Evolutionary conservation across 2,888 invertebrate genomes (phyloP).

Genomic region (Mongoloraphidia duomilia): DNA sequence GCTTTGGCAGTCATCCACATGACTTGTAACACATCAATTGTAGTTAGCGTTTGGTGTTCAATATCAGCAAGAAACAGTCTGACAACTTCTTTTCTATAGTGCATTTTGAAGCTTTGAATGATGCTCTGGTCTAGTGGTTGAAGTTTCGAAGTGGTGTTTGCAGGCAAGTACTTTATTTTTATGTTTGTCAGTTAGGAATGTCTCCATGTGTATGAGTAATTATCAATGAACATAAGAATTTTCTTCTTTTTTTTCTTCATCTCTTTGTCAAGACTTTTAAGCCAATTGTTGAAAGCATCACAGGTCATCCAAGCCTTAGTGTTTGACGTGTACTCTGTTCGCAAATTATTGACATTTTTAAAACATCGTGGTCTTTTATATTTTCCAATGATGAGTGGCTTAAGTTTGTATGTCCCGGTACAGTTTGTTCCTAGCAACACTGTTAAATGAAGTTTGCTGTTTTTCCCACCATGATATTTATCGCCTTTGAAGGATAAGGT

Average conservation of each 20-base stretch:
- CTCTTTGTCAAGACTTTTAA: constrained; percentile 15
- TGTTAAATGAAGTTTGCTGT: constrained; percentile 14
- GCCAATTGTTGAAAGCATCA: constrained; percentile 14
- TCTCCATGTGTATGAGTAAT: constrained; percentile 14
- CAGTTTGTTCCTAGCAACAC: constrained; percentile 13
- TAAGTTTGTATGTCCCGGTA: constrained; percentile 15
- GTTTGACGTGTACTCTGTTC: constrained; percentile 4
- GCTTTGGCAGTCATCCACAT: too few species aligned
- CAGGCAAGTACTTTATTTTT: too few species aligned
- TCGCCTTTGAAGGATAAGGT: constrained; percentile 15
- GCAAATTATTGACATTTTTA: constrained; percentile 4
- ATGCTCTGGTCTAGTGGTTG: too few species aligned
- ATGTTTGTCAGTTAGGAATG: constrained; percentile 14
- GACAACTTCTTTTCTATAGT: too few species aligned
- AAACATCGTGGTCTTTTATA: constrained; percentile 6
- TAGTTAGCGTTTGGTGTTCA: too few species aligned
- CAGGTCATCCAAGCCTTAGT: constrained; percentile 8
- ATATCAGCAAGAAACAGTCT: too few species aligned
- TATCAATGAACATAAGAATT: constrained; percentile 16
- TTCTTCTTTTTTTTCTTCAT: constrained; percentile 15
- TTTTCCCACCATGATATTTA: constrained; percentile 13
- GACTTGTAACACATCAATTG: too few species aligned
- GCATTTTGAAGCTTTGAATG: too few species aligned
- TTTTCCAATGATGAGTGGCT: constrained; percentile 13
- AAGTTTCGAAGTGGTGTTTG: too few species aligned